Base-by-base conservation (phyloP, 2,888 invertebrate genomes). In the Trissonchulus sp. region DNA sequence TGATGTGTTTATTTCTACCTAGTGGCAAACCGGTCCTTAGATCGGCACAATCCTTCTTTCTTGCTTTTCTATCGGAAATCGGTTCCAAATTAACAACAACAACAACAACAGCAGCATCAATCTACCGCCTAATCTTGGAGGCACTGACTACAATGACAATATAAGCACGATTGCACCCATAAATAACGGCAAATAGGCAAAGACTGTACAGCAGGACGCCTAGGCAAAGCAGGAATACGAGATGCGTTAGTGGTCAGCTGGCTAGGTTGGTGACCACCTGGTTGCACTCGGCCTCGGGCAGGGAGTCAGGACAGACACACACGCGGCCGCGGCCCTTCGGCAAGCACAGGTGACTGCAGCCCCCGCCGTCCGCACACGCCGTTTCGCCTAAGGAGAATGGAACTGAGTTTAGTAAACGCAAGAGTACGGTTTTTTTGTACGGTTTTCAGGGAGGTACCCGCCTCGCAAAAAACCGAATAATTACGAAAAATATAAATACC, bases 321-420 rank as follows among this genome's bases (percentile, higher is more conserved):
- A 89, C 89, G 77, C 91, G 87, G 73, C 90, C 89, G 18, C 90
- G 90, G 0, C 91, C 91, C 81, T 90, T 89, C 0, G 92, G 92
- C 75, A 95, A 86, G 83, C 95, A 95, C 68, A 96, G 88, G 79
- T 92, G 90, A 74, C 89, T 1, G 84, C 95, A 96, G 80, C 91
- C 90, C 38, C 93, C 93, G 83, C 91, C 92, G 78, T 89, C 89
- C 79, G 90, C 90, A 83, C 95, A 95, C 0, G 90, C 89, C 83
- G 91, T 94, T 63, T 88, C 62, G n/a, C 63, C 76, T 76, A 63
- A 8, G 48, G 73, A 30, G 23, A 28, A 65, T n/a, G n/a, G n/a
- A n/a, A n/a, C n/a, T n/a, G n/a, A n/a, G n/a, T n/a, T n/a, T n/a
- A n/a, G n/a, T 18, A 23, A 69, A 3, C 2, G 8, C 15, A 31